Base-by-base conservation (phyloP, 1,140 invertebrate species). In the Aethina tumida region DNA sequence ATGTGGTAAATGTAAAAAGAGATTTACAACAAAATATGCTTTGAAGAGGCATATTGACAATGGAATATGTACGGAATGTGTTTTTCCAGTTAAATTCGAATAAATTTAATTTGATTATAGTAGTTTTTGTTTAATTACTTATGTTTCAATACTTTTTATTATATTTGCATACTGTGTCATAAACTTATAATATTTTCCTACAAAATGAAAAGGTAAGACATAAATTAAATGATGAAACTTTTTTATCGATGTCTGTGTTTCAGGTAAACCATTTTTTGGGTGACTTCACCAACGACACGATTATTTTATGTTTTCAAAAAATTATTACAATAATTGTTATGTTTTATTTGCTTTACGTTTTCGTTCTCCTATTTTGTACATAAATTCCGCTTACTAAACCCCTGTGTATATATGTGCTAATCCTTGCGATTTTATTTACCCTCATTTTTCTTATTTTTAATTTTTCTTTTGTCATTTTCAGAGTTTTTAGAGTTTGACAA, bases 1-100 rank as follows among this genome's bases (percentile, higher is more conserved):
- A 8, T 41, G 39, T 17, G 12, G 5, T 14, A n/a, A 21, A 17
- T 40, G 39, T 22, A 19, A 3, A 4, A 34, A 33, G 7, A 15
- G 10, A 31, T 40, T 33, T 14, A 24, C 19, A 76, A 73, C 56
- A 74, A 80, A 55, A 79, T 39, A 29, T 10, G 37, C 27, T 7
- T 39, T 16, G 17, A 26, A 31, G 9, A 31, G 37, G 17, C 37
- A 39, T 22, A 19, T 24, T 24, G n/a, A n/a, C n/a, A n/a, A n/a
- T n/a, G n/a, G n/a, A n/a, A n/a, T n/a, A n/a, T n/a, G n/a, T n/a
- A n/a, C n/a, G 2, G 24, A 26, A 26, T 26, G 24, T 26, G 24
- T 10, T 29, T 29, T 40, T 14, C 28, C 29, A 1, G 10, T 21
- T 26, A 33, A 26, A 10, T 13, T 26, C 14, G 13, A 10, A 3